Evolutionary conservation across 2,888 invertebrate species (phyloP), one percentile per base, ranked within the genome.

Genomic region (Philonicus albiceps): DNA sequence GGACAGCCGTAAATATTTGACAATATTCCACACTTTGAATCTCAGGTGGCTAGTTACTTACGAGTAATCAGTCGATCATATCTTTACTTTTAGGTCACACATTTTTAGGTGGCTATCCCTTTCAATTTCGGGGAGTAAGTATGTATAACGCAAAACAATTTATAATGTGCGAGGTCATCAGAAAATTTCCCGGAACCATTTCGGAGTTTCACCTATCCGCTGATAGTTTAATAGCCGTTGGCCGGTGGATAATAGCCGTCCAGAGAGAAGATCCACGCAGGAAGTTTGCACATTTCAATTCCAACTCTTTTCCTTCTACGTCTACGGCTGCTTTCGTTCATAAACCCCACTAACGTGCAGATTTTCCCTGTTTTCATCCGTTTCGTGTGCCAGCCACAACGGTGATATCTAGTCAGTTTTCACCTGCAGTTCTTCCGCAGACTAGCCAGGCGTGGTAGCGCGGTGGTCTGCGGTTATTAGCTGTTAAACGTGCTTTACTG

Each of bases 401-500:
- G 34, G 81, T 55, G 64, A 81, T 81, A 55, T 55, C 81, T 55
- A 81, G 27, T 81, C 81, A 81, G 31, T 37, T n/a, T 74, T 74
- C 27, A 74, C 27, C 64, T 64, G 74, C 74, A 31, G 37, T 74
- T 7, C 34, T n/a, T 74, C 31, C 16, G 74, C 34, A 31, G n/a
- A 22, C 49, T 64, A 34, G 0, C 19, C 53, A 5, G 6, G 43
- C 16, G 22, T n/a, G n/a, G 81, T 53, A 19, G 49, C 64, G 13
- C 19, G 30, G 53, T 74, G 31, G 43, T 49, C 34, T 75, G 74
- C 76, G 81, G 73, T 86, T 87, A 87, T 86, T 87, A 87, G 83
- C 87, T 87, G 86, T 84, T 86, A 87, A 87, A 87, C 86, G 86
- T 87, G 84, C 87, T 86, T 87, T 86, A 87, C 78, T 87, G 76